Evolutionary conservation across 2,888 invertebrate genomes (phyloP).

Genomic region (Crioceris asparagi): DNA sequence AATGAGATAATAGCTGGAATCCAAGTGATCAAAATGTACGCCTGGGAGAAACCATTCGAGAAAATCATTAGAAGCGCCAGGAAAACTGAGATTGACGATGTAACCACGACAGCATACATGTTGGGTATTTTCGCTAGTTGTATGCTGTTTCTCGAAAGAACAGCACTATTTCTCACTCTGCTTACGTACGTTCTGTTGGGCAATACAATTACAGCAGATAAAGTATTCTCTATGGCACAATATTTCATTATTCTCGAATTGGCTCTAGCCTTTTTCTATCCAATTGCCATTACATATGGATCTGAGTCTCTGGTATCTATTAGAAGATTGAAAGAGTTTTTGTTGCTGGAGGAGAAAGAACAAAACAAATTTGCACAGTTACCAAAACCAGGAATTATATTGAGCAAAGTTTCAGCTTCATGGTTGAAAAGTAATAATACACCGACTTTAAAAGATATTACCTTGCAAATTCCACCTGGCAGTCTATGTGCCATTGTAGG

Average conservation of each 20-base stretch:
- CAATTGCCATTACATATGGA: conserved; percentile 44
- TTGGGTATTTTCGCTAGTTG: conserved; percentile 52
- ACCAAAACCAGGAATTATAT: conserved; percentile 18
- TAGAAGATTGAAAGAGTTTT: conserved; percentile 44
- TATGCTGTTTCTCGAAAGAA: conserved; percentile 70
- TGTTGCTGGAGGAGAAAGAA: conserved; percentile 46
- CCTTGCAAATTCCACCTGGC: conserved; percentile 40
- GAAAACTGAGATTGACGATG: conserved; percentile 50
- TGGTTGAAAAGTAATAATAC: conserved; percentile 23
- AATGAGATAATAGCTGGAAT: conserved; percentile 63
- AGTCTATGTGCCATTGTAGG: conserved; percentile 67
- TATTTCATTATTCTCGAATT: conserved; percentile 41
- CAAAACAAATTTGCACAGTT: conserved; percentile 21
- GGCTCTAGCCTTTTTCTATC: conserved; percentile 50
- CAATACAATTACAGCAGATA: conserved; percentile 35
- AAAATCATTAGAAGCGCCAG: conserved; percentile 47
- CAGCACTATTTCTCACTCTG: conserved; percentile 71
- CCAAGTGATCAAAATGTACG: conserved; percentile 68
- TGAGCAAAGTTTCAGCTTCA: conserved; percentile 26
- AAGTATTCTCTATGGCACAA: conserved; percentile 40
- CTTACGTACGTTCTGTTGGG: conserved; percentile 63
- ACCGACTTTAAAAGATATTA: conserved; percentile 32
- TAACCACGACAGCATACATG: conserved; percentile 50
- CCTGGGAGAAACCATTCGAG: conserved; percentile 64
- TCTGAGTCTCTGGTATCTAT: conserved; percentile 49